These are phyloP conservation scores for Oenanthe oenanthe DNA, from an alignment of 2,113 vertebrate species.

Conservation along the genomic window DNA sequence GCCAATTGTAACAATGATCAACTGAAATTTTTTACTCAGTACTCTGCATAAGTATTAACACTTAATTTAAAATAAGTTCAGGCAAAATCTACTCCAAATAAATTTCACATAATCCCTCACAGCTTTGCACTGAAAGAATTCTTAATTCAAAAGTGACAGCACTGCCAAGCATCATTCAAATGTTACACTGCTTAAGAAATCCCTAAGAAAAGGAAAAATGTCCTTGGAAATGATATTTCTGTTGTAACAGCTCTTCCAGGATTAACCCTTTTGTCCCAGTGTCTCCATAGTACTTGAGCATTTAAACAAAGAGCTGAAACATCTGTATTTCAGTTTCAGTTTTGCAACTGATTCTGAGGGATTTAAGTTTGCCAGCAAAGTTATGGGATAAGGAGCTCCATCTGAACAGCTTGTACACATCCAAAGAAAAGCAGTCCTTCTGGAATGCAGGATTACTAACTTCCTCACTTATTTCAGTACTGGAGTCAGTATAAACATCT, in stretches of 20 bases:
- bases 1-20: not conserved
- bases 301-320: not conserved
- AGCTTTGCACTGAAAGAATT: not conserved
- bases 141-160: not conserved
- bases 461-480: not conserved
- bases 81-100: not conserved
- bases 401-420: not conserved
- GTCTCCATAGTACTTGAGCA: accelerated
- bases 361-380: not conserved
- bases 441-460: not conserved
- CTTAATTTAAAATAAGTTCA: not conserved
- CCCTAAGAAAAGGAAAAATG: not conserved
- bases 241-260: not conserved
- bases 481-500: not conserved
- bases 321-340: not conserved
- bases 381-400: not conserved
- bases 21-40: not conserved
- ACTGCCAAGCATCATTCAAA: not conserved
- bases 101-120: not conserved
- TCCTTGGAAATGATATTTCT: not conserved
- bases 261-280: not conserved
- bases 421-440: not conserved
- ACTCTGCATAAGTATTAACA: not conserved
- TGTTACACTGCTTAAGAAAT: not conserved
- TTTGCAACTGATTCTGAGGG: not conserved